These are phyloP conservation scores for Baronia brevicornis DNA, from an alignment of 2,888 invertebrate genomes.

Conservation along the genomic window DNA sequence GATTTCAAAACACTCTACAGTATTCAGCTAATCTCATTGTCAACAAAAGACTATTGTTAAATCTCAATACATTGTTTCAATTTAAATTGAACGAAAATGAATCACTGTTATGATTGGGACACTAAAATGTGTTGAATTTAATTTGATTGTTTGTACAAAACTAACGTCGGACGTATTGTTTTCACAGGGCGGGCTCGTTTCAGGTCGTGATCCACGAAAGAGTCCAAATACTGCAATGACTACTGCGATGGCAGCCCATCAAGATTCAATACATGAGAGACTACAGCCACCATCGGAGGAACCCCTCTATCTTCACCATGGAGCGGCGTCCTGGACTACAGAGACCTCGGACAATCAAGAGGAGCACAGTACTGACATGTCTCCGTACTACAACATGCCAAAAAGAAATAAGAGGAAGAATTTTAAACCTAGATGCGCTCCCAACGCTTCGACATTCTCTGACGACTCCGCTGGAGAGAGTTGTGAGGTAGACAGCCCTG, in stretches of 20 bases:
- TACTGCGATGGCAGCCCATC: slow-evolving; percentile 75
- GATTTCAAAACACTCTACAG: slow-evolving; percentile 69
- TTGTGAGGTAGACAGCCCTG: slow-evolving; percentile 44
- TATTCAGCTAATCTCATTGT: slow-evolving; percentile 71
- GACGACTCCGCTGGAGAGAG: slow-evolving; percentile 65
- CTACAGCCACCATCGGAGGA: slow-evolving; percentile 63
- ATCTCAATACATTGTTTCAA: slow-evolving; percentile 66
- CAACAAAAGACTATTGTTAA: slow-evolving; percentile 73
- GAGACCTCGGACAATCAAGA: slow-evolving; percentile 55
- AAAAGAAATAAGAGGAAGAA: slow-evolving; percentile 86
- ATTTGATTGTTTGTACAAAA: slow-evolving; percentile 64
- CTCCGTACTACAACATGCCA: slow-evolving; percentile 70
- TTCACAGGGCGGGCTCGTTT: slow-evolving; percentile 58
- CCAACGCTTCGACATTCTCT: slow-evolving; percentile 69
- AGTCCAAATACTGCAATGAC: slow-evolving; percentile 70
- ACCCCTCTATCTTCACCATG: slow-evolving; percentile 65
- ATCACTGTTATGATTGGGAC: slow-evolving; percentile 70
- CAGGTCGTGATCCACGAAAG: slow-evolving; percentile 48
- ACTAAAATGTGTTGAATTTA: slow-evolving; percentile 65
- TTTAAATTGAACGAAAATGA: slow-evolving; percentile 63
- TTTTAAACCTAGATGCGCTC: slow-evolving; percentile 84
- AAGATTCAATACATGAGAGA: slow-evolving; percentile 72
- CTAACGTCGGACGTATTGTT: slow-evolving; percentile 24
- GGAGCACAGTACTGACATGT: slow-evolving; percentile 55
- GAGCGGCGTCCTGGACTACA: slow-evolving; percentile 71